These are phyloP conservation scores for Lamprotornis superbus DNA, from an alignment of 2,113 vertebrate species.

Conservation along the genomic window DNA sequence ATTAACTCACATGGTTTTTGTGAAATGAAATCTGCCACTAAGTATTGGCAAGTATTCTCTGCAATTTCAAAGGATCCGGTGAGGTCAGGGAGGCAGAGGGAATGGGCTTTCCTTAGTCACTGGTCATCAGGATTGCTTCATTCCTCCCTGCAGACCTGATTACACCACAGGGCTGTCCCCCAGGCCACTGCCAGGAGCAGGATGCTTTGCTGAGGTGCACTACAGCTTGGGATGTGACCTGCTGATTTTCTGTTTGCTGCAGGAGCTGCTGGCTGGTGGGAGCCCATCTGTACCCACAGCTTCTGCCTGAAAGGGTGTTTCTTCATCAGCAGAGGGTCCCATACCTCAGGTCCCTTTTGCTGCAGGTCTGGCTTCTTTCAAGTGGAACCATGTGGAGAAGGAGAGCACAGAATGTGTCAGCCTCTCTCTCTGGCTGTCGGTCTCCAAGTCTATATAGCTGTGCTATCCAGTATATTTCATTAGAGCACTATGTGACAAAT, in stretches of 20 bases:
- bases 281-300: neutral
- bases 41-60: neutral
- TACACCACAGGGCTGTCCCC: neutral
- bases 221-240: neutral
- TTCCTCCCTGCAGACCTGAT: neutral
- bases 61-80: neutral
- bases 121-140: neutral
- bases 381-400: neutral
- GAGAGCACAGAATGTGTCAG: fast-evolving
- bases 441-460: neutral
- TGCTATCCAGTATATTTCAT: neutral
- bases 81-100: neutral
- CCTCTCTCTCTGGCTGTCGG: neutral
- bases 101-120: neutral
- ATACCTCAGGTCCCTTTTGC: neutral
- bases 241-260: fast-evolving
- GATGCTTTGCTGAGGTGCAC: neutral
- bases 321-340: neutral
- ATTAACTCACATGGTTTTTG: neutral
- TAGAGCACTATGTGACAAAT: neutral
- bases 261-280: neutral
- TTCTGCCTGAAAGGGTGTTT: neutral
- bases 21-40: neutral
- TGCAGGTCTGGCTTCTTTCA: neutral
- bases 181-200: neutral